Percentiles rank a stretch among this genome's conserved stretches.
phyloP scores from a whole-genome alignment of 1,140 invertebrate species.

The Asobara japonica region DNA sequence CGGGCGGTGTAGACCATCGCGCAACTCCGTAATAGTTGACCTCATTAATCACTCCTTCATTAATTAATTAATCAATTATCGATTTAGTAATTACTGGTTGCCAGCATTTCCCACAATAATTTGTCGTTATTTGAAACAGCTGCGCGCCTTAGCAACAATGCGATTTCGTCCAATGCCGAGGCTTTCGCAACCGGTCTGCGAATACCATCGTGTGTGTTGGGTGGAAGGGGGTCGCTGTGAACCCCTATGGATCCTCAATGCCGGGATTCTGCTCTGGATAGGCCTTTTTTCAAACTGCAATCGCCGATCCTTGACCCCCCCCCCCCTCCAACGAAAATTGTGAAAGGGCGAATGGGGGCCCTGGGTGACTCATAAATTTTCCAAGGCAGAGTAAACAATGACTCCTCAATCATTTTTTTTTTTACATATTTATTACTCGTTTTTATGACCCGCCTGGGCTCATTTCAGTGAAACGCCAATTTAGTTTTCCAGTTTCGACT shows the following conservation, averaged over 20 bases:
- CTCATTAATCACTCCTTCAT: no score
- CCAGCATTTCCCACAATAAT: slow-evolving; percentile 4
- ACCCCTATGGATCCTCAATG: slow-evolving; percentile 6
- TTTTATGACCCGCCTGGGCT: background rate
- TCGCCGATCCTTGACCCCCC: slow-evolving; percentile 7
- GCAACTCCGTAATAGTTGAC: no score
- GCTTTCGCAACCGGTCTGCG: background rate
- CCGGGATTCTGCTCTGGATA: background rate
- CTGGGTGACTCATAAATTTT: background rate
- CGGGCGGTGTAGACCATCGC: no score
- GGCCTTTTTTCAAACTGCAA: background rate
- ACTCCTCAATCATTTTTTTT: background rate
- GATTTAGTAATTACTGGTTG: no score
- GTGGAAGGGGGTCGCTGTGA: background rate
- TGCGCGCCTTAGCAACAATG: slow-evolving; percentile 2
- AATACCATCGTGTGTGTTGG: background rate
- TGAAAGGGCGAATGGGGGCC: background rate
- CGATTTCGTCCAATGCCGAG: background rate
- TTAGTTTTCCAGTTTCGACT: no score
- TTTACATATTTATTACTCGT: background rate
- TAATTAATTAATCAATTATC: no score
- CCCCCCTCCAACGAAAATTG: background rate
- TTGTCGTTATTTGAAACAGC: slow-evolving; percentile 25
- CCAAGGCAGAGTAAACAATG: background rate
- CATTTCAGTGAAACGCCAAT: no score